Base-by-base conservation (phyloP, 2,113 vertebrate species). In the Ailuropoda melanoleuca region DNA sequence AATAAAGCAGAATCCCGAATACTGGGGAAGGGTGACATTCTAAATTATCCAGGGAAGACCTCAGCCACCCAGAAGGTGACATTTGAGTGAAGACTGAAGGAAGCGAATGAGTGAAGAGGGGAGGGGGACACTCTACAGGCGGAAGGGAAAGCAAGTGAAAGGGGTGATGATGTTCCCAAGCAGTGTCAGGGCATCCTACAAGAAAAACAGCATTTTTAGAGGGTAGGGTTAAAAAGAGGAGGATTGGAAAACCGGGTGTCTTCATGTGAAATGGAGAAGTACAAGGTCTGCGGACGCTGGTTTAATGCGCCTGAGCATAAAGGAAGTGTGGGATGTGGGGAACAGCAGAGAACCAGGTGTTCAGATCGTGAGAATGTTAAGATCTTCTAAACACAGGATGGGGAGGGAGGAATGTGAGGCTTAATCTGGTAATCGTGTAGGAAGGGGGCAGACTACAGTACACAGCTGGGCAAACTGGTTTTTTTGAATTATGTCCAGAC, bases 401-500 rank as follows among this genome's bases (percentile, higher is more conserved):
- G 12, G 43, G 68, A 58, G 74, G 53, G 23, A 62, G 83, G 83
- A 90, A 78, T 19, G 17, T 15, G 11, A 68, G n/a, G 64, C 55
- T 60, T 86, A 96, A 70, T 64, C 66, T 72, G 85, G 15, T 88
- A 70, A 95, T 55, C 53, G 11, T 19, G 78, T 64, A 58, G 43
- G 43, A 95, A 66, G 48, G 24, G 46, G 62, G 13, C 14, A 77
- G 14, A 75, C 14, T 34, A 75, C 0, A 39, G 48, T 13, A 55
- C 3, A 3, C 6, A 75, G 68, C 60, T 90, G 1, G 34, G 46
- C 37, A 39, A 96, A 85, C 90, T 93, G 34, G 68, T 74, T 95
- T 95, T 95, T 94, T 84, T 34, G 5, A 88, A 93, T 82, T 53
- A 72, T 43, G 43, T 86, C 50, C 83, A 86, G 72, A 82, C 46